Conservation (phyloP, 2,797 vertebrate genomes). For the Somateria mollissima region DNA sequence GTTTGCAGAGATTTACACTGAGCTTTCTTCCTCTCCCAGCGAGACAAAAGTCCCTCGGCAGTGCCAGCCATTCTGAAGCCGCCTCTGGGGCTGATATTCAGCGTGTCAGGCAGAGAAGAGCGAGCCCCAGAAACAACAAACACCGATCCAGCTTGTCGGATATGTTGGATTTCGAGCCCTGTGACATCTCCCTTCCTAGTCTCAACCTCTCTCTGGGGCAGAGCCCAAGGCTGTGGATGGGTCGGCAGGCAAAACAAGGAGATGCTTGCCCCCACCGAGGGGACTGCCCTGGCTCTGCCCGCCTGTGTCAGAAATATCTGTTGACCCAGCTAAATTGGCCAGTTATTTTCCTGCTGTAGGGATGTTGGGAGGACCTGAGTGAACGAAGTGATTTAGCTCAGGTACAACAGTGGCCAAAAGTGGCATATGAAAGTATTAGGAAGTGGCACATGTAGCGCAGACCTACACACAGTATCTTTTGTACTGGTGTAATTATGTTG, state of each 20-base stretch:
- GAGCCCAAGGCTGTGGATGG: background rate
- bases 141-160: background rate
- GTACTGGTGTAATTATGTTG: slow-evolving; percentile 36
- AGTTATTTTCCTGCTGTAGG: background rate
- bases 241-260: background rate
- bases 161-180: background rate
- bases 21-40: background rate
- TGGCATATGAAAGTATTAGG: slow-evolving; percentile 6
- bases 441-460: slow-evolving; percentile 9
- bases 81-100: background rate
- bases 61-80: background rate
- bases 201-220: background rate
- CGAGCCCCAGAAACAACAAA: background rate
- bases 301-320: background rate
- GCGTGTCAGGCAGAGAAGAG: background rate
- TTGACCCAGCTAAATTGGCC: background rate
- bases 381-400: background rate
- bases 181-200: background rate
- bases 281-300: background rate
- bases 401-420: slow-evolving; percentile 28
- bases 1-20: background rate
- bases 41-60: slow-evolving; percentile 17
- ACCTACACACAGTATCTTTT: slow-evolving; percentile 48
- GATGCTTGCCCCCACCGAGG: background rate
- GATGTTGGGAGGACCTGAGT: background rate